Evolutionary conservation across 2,888 invertebrate species (phyloP), one percentile per base, ranked within the genome.

Genomic region (Drosophila melanosoma): DNA sequence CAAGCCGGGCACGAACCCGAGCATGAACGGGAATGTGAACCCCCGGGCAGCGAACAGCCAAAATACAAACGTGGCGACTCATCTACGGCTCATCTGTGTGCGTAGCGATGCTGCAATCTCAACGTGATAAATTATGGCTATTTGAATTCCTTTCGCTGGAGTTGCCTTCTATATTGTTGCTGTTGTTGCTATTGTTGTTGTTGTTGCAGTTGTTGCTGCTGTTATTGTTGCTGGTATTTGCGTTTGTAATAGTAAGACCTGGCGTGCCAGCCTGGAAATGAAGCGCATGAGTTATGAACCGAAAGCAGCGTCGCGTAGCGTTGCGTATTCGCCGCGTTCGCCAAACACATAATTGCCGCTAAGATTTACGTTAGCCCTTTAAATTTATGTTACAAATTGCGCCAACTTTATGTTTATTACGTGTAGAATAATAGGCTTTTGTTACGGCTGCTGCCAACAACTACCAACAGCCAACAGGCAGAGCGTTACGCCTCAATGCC

Each of bases 351-450:
- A 89, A 89, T 89, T 89, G 89, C 89, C 76, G 82, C 82, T 76
- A 89, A 87, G 89, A 87, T 89, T 87, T 87, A 87, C 87, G 86
- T 81, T 79, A 77, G 82, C 87, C 79, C 80, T 84, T 84, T 82
- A 87, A 87, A 89, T 89, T 82, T 89, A 87, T 89, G 84, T 78
- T 89, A 83, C 87, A 89, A 87, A 87, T 89, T 89, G 84, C 81
- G 84, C 81, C 82, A 83, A 82, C 84, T 87, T 87, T 89, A 87
- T 87, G 86, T 87, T 89, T 87, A 87, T 87, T 89, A 87, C 86
- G 86, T 87, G 86, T 87, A 73, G 87, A 87, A 87, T 85, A 84
- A 84, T 87, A 87, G 88, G 84, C 87, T 87, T 87, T 85, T 83
- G 83, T 83, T 85, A 26, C 26, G 2, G 80, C 61, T 83, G 77